These are phyloP conservation scores for Ptilodon capucinus DNA, from an alignment of 2,888 invertebrate species.

Conservation along the genomic window DNA sequence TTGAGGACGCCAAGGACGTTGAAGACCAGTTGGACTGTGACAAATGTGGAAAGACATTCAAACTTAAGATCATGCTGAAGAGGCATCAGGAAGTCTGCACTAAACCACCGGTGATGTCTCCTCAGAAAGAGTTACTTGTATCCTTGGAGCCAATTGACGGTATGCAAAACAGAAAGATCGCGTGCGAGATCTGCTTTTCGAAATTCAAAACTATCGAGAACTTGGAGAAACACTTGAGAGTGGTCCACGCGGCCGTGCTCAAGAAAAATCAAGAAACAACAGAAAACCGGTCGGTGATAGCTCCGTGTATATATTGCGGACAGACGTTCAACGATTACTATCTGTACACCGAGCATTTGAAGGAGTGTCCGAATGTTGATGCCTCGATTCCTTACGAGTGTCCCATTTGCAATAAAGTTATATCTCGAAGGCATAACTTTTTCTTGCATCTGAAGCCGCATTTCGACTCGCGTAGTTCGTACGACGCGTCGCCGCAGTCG, in stretches of 20 bases:
- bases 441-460: conserved; percentile 61
- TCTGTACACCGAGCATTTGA: conserved; percentile 57
- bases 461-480: conserved; percentile 41
- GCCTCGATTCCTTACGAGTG: conserved; percentile 49
- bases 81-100: conserved; percentile 62
- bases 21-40: conserved; percentile 64
- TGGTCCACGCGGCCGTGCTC: conserved; percentile 64
- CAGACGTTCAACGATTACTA: conserved; percentile 59
- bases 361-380: conserved; percentile 49
- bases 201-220: conserved; percentile 65
- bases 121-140: conserved; percentile 61
- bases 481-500: conserved; percentile 14
- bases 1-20: conserved; percentile 45
- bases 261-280: conserved; percentile 33
- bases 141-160: conserved; percentile 65
- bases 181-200: conserved; percentile 61
- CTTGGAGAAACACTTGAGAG: conserved; percentile 66
- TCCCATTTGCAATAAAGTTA: conserved; percentile 55
- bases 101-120: conserved; percentile 38
- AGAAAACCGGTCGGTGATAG: conserved; percentile 26
- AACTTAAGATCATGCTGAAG: conserved; percentile 76
- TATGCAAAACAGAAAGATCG: conserved; percentile 32
- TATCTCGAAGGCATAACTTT: conserved; percentile 49
- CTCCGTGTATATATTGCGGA: conserved; percentile 66
- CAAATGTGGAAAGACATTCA: conserved; percentile 68